Evolutionary conservation across 2,888 invertebrate genomes (phyloP), one percentile per base, ranked within the genome.

Genomic region (Pandemis cinnamomeana): DNA sequence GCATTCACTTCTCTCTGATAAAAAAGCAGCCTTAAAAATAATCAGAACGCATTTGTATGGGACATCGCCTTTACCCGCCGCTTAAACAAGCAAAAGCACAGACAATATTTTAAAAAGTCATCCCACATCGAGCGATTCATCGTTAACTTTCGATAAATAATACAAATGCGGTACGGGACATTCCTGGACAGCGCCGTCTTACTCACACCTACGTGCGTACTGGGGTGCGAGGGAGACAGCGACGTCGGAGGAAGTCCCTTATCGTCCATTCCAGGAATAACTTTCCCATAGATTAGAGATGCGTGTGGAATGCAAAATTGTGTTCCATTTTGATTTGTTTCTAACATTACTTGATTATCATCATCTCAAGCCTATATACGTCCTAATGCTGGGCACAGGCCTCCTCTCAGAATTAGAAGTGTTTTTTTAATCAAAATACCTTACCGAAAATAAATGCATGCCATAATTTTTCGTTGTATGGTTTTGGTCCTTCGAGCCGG

Each of bases 181-280:
- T 93, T 93, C 92, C 87, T 86, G 71, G 62, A 72, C 75, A 76
- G 73, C 67, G 42, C 58, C 76, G 75, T 84, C 90, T 78, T 80
- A 83, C 76, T 84, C 78, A 5, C 71, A 53, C 78, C 41, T 53
- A 4, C 5, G 42, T 55, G 13, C 51, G 27, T 7, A 27, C 11
- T 15, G 71, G 76, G 44, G 83, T 75, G 72, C 68, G 81, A 86
- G 77, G 78, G 81, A 80, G 90, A 87, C 80, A 79, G 68, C 69
- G 15, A 7, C 72, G 83, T 74, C 84, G 80, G 80, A 88, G 89
- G 89, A 90, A 91, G 89, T 87, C 84, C 81, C 89, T 91, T 91
- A 91, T 91, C 91, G 87, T 89, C 86, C 92, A 92, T 92, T 91
- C 93, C 92, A 82, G 87, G 89, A 92, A 92, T 92, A 92, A 91